Conservation (phyloP, 2,797 vertebrate species). For the Semotilus atromaculatus region DNA sequence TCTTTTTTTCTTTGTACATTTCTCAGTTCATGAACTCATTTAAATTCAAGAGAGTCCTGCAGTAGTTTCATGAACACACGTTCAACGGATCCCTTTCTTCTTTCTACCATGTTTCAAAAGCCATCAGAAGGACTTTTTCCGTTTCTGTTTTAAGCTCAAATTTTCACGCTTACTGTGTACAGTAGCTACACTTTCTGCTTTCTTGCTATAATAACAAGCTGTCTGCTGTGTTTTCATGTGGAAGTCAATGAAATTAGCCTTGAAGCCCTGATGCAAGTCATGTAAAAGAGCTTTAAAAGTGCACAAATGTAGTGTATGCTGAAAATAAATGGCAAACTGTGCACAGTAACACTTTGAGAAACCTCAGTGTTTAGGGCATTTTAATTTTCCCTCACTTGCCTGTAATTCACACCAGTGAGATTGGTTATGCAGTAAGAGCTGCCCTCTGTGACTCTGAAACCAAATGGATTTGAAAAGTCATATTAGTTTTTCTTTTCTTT, state of each 20-base stretch:
- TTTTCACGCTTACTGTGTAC: background rate
- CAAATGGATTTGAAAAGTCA: background rate
- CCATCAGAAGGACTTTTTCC: background rate
- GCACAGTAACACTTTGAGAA: background rate
- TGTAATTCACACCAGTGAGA: slow-evolving; percentile 1
- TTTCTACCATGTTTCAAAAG: background rate
- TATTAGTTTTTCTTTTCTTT: background rate
- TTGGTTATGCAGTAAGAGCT: background rate
- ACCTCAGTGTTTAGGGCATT: background rate
- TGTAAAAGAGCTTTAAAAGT: background rate
- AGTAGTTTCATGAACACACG: background rate
- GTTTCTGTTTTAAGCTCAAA: background rate
- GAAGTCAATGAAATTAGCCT: background rate
- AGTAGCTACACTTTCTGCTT: background rate
- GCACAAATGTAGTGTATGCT: background rate
- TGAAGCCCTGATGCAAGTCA: background rate
- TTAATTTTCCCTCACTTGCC: background rate
- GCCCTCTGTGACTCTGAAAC: background rate
- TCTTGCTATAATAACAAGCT: background rate
- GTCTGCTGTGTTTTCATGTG: background rate
- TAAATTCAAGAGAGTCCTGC: background rate
- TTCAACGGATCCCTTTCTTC: background rate
- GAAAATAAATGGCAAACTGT: background rate
- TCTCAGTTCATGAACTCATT: background rate
- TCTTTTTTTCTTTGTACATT: background rate